These are phyloP conservation scores for Dinothrombium tinctorium DNA, from an alignment of 1,140 invertebrate genomes.

Conservation along the genomic window DNA sequence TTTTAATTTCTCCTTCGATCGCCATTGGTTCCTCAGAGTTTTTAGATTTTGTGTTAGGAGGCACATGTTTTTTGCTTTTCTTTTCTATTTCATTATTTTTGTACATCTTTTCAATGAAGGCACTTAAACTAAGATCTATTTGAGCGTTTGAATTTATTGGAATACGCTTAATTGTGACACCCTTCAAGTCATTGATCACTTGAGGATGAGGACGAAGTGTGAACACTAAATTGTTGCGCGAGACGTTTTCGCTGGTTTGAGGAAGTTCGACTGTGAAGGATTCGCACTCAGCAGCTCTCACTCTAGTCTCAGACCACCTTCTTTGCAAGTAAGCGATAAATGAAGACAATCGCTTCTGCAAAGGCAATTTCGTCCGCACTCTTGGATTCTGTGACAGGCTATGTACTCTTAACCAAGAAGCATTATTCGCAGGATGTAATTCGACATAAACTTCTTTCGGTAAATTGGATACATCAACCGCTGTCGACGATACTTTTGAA, in stretches of 20 bases:
- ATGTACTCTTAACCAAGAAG: constrained; percentile 60
- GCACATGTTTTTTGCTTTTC: background rate
- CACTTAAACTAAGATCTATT: constrained; percentile 10
- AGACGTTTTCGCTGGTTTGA: background rate
- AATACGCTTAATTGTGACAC: constrained; percentile 1
- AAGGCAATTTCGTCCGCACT: constrained; percentile 25
- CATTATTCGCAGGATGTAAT: constrained; percentile 45
- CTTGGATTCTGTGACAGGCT: constrained; percentile 71
- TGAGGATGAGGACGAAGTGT: background rate
- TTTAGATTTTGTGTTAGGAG: background rate
- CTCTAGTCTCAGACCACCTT: constrained; percentile 33
- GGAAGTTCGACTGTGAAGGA: background rate
- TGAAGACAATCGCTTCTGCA: constrained; percentile 43
- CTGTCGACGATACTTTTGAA: constrained; percentile 17
- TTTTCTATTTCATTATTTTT: constrained; percentile 5
- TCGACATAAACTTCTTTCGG: constrained; percentile 52
- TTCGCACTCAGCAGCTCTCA: background rate
- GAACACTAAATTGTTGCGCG: background rate
- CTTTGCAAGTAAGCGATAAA: constrained; percentile 48
- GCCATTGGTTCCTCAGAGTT: background rate
- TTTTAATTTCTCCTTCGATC: background rate
- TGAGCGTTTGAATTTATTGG: constrained; percentile 6
- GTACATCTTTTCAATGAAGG: constrained; percentile 8
- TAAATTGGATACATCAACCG: constrained; percentile 37
- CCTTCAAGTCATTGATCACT: background rate